Evolutionary conservation across 2,888 invertebrate species (phyloP), one percentile per base, ranked within the genome.

Genomic region (Mystacides longicornis): DNA sequence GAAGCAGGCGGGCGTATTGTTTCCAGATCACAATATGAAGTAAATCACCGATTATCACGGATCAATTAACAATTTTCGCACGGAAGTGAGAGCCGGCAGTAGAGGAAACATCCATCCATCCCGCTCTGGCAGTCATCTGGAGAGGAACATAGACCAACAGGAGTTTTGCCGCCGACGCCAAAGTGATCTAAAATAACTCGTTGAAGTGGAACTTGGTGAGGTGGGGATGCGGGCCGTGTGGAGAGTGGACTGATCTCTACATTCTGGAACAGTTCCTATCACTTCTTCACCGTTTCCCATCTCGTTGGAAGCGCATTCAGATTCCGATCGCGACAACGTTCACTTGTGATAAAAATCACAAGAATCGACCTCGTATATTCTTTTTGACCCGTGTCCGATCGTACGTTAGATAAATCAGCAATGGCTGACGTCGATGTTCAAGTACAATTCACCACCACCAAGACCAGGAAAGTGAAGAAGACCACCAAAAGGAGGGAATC

Each of bases 361-460:
- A 21, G 11, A n/a, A 19, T 19, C 37, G 37, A 37, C 16, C 37
- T 7, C 37, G 14, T 37, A 37, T 21, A 18, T 23, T 22, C 46
- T 31, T 31, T 27, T 11, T 46, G 4, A 21, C 20, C 14, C 46
- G 46, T 46, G 46, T 48, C 22, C 48, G 48, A 22, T 48, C 47
- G 19, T 20, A 48, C n/a, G 5, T 3, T 23, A 19, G 46, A 46
- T 46, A 46, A n/a, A n/a, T 7, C 7, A 46, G 70, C 71, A 76
- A 93, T 93, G 93, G 92, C 90, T 73, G 93, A 93, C 82, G 91
- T 92, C 68, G 92, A 92, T 75, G 83, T 88, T 64, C 87, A 89
- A 80, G 87, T 89, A 80, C 86, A 88, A 74, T 86, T 83, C 72
- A 86, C 89, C 70, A 85, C 88, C 70, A 89, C 89, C 68, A 88